A percentile compares a stretch with the other conserved stretches of the same genome.
These are phyloP conservation scores for Stictocephala bisonia DNA, from an alignment of 2,888 invertebrate genomes.

Conservation along the genomic window DNA sequence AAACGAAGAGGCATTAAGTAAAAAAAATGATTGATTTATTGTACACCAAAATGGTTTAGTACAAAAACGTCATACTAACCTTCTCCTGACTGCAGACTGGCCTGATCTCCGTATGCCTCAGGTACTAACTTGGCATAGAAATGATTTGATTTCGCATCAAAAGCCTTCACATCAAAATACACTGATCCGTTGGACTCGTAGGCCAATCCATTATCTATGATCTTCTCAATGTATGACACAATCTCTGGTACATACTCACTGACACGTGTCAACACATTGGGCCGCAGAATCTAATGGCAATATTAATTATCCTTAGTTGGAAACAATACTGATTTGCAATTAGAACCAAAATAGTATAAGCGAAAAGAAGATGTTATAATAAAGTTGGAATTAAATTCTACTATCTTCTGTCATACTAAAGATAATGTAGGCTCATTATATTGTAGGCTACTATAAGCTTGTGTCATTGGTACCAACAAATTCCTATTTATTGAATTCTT, in stretches of 20 bases:
- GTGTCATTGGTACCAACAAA: no score
- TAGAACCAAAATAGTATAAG: no score
- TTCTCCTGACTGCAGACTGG: constrained; percentile 93
- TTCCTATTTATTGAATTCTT: no score
- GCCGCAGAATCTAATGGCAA: constrained; percentile 88
- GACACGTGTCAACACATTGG: constrained; percentile 96
- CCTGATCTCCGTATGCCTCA: constrained; percentile 96
- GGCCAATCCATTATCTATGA: constrained; percentile 88
- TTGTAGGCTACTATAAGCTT: no score
- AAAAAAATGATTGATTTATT: neutral
- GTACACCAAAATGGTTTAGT: neutral
- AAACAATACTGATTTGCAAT: no score
- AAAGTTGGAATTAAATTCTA: no score
- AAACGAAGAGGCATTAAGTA: neutral
- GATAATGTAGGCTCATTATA: no score
- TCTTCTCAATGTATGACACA: constrained; percentile 86
- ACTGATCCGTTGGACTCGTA: constrained; percentile 95
- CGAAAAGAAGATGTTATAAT: no score
- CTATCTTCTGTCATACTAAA: no score
- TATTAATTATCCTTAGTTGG: no score
- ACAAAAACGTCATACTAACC: constrained; percentile 72
- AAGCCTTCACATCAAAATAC: constrained; percentile 94
- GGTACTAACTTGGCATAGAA: constrained; percentile 98
- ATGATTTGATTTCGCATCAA: constrained; percentile 85
- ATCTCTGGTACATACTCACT: constrained; percentile 99